Evolutionary conservation across 1,140 invertebrate genomes (phyloP).

Genomic region (Drosophila tristis): DNA sequence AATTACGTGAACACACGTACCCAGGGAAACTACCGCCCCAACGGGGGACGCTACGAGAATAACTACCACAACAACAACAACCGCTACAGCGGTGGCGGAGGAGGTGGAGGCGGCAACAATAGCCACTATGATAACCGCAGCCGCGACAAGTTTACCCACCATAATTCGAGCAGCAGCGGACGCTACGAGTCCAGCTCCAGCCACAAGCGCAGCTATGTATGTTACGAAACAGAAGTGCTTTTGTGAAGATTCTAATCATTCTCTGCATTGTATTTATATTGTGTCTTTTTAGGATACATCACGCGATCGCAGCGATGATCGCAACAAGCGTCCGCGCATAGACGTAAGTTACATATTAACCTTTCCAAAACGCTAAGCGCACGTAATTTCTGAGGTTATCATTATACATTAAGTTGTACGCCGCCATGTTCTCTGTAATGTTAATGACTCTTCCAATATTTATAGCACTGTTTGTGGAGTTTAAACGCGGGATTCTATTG

Average conservation of each 20-base stretch:
- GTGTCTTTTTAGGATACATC: slow-evolving; percentile 61
- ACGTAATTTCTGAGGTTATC: slow-evolving; percentile 36
- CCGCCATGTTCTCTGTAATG: slow-evolving; percentile 61
- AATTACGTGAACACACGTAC: slow-evolving; percentile 76
- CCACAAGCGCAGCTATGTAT: slow-evolving; percentile 78
- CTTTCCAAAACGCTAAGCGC: slow-evolving; percentile 23
- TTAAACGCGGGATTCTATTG: slow-evolving; percentile 69
- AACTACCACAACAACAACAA: slow-evolving; percentile 66
- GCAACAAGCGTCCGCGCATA: slow-evolving; percentile 71
- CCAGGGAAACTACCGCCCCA: slow-evolving; percentile 70
- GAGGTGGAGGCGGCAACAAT: slow-evolving; percentile 40
- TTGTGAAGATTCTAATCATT: neutral
- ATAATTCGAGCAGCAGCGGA: slow-evolving; percentile 64
- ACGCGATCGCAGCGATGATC: slow-evolving; percentile 74
- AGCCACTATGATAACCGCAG: slow-evolving; percentile 73
- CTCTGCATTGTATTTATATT: slow-evolving; percentile 23
- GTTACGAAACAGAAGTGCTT: slow-evolving; percentile 17
- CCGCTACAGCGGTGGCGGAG: slow-evolving; percentile 49
- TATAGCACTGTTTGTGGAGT: slow-evolving; percentile 77
- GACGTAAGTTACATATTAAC: slow-evolving; percentile 73
- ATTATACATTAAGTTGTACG: slow-evolving; percentile 45
- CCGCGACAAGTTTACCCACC: slow-evolving; percentile 68
- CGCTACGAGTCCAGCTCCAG: slow-evolving; percentile 70
- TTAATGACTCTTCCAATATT: slow-evolving; percentile 80
- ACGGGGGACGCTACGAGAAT: slow-evolving; percentile 68